phyloP scores from a whole-genome alignment of 2,113 vertebrate genomes.

The Elephas maximus region DNA sequence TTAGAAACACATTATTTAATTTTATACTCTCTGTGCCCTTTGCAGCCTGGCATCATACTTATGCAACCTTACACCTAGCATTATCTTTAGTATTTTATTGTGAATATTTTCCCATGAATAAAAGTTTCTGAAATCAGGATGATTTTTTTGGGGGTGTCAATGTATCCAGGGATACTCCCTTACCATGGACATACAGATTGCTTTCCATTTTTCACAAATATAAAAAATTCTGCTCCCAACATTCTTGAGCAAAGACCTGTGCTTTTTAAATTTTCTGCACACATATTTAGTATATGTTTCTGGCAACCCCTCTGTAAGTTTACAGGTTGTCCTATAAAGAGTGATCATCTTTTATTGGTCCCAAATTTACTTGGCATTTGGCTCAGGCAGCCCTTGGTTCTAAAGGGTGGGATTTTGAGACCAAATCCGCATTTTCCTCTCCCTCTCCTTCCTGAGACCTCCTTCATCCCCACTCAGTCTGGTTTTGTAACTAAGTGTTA shows the following conservation, averaged over 20 bases:
- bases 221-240: conserved; percentile 32
- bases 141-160: not conserved
- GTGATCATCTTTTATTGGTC: conserved; percentile 40
- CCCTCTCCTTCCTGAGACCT: not conserved
- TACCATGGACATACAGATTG: not conserved
- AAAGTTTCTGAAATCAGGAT: conserved; percentile 46
- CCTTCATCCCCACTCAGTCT: conserved; percentile 1
- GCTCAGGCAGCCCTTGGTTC: conserved; percentile 30
- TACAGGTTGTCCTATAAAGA: conserved; percentile 38
- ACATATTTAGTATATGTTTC: conserved; percentile 28
- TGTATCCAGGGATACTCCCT: conserved; percentile 18
- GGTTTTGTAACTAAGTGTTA: conserved; percentile 57
- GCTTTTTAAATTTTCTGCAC: conserved; percentile 58
- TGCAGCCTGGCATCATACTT: conserved; percentile 59
- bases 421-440: conserved; percentile 46
- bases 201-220: conserved; percentile 53
- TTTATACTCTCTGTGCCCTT: conserved; percentile 58
- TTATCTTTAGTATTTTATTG: conserved; percentile 68
- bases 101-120: conserved; percentile 68
- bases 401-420: conserved; percentile 22
- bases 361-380: not conserved
- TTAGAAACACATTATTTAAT: conserved; percentile 63
- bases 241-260: conserved; percentile 52
- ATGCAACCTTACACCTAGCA: conserved; percentile 68
- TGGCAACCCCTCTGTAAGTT: not conserved